phyloP scores from a whole-genome alignment of 2,113 vertebrate species.

The Elephantulus edwardii region DNA sequence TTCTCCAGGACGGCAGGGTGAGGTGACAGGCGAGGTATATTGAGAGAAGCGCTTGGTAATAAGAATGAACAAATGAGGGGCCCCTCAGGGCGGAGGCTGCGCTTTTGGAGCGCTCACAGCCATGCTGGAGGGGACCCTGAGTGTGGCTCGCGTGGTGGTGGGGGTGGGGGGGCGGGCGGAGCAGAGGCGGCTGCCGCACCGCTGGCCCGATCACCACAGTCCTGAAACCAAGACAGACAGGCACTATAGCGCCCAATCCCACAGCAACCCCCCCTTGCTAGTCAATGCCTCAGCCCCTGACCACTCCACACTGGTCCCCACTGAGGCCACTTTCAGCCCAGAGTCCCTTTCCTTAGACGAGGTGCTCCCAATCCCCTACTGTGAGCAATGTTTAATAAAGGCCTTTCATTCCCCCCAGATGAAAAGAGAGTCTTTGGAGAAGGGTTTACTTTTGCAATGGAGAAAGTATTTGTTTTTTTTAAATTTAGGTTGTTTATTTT shows the following conservation, averaged over 20 bases:
- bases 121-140: too few relatives aligned
- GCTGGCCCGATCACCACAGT: too few relatives aligned
- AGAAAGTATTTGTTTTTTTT: too few relatives aligned
- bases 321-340: fast-evolving
- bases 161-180: too few relatives aligned
- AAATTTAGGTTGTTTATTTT: too few relatives aligned
- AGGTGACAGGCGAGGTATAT: background rate
- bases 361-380: background rate
- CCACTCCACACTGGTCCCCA: fast-evolving
- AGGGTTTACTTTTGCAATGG: slow-evolving; percentile 4
- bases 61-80: background rate
- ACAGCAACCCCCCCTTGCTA: too few relatives aligned
- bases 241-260: fast-evolving
- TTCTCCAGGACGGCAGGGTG: background rate
- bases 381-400: background rate
- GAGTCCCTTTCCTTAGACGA: background rate
- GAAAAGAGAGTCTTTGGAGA: background rate
- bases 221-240: fast-evolving
- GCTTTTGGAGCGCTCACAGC: fast-evolving
- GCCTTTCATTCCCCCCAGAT: background rate
- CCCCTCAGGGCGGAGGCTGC: fast-evolving
- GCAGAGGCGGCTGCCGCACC: too few relatives aligned
- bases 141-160: too few relatives aligned
- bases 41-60: background rate
- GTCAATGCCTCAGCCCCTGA: too few relatives aligned